These are phyloP conservation scores for Metopia argyrocephala DNA, from an alignment of 2,888 invertebrate genomes.

Conservation along the genomic window DNA sequence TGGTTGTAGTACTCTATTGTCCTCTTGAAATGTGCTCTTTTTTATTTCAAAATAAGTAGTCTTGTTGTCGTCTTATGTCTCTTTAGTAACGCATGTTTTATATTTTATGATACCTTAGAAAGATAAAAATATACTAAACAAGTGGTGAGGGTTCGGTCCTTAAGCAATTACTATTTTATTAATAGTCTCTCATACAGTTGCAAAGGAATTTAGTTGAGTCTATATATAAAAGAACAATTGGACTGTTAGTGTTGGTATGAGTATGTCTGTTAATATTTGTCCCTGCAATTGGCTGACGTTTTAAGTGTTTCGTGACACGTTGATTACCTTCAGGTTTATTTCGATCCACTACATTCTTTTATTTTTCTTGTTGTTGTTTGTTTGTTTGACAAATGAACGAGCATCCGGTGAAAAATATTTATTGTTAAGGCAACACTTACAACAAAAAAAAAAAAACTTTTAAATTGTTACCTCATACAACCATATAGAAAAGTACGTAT, in stretches of 20 bases:
- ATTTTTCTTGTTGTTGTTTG: too few species aligned
- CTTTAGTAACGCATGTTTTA: constrained; percentile 36
- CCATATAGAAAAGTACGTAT: too few species aligned
- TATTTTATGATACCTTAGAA: background rate
- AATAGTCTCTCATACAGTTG: too few species aligned
- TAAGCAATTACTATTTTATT: too few species aligned
- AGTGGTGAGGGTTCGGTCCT: background rate
- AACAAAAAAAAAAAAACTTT: background rate
- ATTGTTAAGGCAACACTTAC: constrained; percentile 5
- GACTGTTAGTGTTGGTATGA: background rate
- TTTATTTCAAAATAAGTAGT: constrained; percentile 15
- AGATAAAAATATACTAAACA: background rate
- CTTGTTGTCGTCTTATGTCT: constrained; percentile 12
- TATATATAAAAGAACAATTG: too few species aligned
- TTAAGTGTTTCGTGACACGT: constrained; percentile 54
- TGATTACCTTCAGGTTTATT: constrained; percentile 40
- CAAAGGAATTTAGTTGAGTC: too few species aligned
- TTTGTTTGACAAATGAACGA: constrained; percentile 38
- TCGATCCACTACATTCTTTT: too few species aligned
- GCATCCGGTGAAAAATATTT: constrained; percentile 24
- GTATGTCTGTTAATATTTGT: background rate
- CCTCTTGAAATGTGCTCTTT: constrained; percentile 5
- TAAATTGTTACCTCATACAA: background rate
- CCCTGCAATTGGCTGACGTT: constrained; percentile 23
- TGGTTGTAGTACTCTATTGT: background rate